Conservation (phyloP, 1,140 invertebrate species). For the Magallana angulata region DNA sequence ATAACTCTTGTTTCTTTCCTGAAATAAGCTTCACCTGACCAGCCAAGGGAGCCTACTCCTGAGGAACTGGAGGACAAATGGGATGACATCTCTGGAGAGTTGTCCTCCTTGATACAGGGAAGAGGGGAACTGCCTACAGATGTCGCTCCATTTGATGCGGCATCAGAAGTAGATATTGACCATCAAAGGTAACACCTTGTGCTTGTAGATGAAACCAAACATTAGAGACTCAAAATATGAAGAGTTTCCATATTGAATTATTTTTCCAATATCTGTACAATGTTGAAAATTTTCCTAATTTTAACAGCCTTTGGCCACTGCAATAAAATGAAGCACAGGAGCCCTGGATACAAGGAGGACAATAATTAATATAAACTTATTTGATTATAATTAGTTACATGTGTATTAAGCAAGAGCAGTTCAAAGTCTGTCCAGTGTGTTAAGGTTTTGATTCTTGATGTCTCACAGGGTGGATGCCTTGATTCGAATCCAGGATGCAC, state of each 20-base stretch:
- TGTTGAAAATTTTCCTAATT: too few species aligned
- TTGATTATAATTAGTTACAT: too few species aligned
- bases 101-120: conserved; percentile 86
- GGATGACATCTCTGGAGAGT: conserved; percentile 86
- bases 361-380: too few species aligned
- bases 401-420: too few species aligned
- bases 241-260: too few species aligned
- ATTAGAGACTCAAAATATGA: too few species aligned
- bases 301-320: too few species aligned
- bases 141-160: conserved; percentile 91
- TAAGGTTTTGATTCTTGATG: neutral
- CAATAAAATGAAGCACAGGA: too few species aligned
- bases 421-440: too few species aligned
- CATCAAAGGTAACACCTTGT: conserved; percentile 88
- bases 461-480: conserved; percentile 88
- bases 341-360: too few species aligned
- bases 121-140: conserved; percentile 81
- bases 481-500: conserved; percentile 89
- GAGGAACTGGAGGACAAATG: conserved; percentile 84
- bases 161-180: conserved; percentile 89
- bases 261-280: too few species aligned
- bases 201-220: too few species aligned
- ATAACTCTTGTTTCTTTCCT: neutral
- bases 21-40: conserved; percentile 16
- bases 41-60: conserved; percentile 54